Base-by-base conservation (phyloP, 2,888 invertebrate species). In the Amphipyra berbera region DNA sequence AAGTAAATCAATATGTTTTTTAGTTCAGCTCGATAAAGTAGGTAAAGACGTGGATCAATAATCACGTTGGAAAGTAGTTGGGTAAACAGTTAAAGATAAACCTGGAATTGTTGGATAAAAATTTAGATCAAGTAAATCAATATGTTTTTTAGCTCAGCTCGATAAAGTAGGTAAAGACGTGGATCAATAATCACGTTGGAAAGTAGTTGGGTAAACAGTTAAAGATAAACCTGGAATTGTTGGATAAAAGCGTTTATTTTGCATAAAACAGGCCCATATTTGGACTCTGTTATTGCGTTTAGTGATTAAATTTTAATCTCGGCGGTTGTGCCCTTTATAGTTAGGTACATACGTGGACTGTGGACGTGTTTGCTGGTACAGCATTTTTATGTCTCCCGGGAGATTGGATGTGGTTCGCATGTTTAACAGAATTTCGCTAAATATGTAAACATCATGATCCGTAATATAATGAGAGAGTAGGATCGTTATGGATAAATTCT, bases 121-220 rank as follows among this genome's bases (percentile, higher is more conserved):
- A 71, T 71, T 68, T 38, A 52, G 50, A 59, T 61, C 38, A 66
- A 75, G 64, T 69, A 68, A 68, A 68, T 72, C 55, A 58, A 62
- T 73, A 15, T 64, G 46, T 61, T 56, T 56, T 65, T 21, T 15
- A 65, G 52, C 50, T 44, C 14, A 14, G 14, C n/a, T 60, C 15
- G 7, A 13, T 54, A 33, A 47, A 38, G 50, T 46, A 58, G 14
- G 50, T 49, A 35, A 33, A 47, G n/a, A 30, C 38, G 15, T 21
- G 49, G 35, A 75, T 65, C 65, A 55, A 77, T 61, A 69, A 52
- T 47, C 21, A 6, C 42, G 57, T 57, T 50, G 45, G 33, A 56
- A 54, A 72, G n/a, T 59, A 47, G 60, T 48, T 41, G 27, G 8
- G 9, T 33, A 35, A 48, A 52, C 14, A 21, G 33, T n/a, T 54